Evolutionary conservation across 2,797 vertebrate species (phyloP).

Genomic region (Ctenopoma multispine): DNA sequence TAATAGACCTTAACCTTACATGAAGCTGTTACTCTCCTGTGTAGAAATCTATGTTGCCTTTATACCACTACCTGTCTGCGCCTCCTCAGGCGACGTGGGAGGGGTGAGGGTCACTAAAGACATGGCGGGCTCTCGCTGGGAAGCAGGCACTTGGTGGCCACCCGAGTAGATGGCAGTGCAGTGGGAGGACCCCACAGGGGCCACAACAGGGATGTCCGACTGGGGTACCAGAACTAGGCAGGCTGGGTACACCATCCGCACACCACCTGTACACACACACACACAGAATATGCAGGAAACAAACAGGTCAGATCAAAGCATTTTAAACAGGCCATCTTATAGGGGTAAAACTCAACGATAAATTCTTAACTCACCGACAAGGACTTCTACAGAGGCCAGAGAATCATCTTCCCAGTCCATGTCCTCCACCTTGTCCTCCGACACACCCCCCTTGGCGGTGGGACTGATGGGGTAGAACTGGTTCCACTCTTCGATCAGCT

Average conservation of each 20-base stretch:
- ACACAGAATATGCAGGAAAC: neutral
- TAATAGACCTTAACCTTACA: neutral
- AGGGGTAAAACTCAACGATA: neutral
- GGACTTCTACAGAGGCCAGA: conserved; percentile 96
- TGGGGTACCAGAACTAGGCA: conserved; percentile 97
- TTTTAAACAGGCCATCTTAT: neutral
- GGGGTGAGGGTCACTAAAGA: conserved; percentile 98
- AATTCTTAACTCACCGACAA: conserved; percentile 88
- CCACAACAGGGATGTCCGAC: conserved; percentile 92
- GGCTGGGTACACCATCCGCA: conserved; percentile 98
- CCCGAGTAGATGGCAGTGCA: conserved; percentile 92
- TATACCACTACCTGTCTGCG: conserved; percentile 89
- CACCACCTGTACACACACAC: conserved; percentile 86
- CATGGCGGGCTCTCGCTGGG: conserved; percentile 96
- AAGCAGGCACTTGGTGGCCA: conserved; percentile 96
- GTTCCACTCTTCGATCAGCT: conserved; percentile 98
- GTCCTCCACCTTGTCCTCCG: conserved; percentile 93
- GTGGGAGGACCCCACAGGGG: conserved; percentile 90
- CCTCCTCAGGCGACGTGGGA: conserved; percentile 97
- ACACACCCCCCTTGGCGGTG: conserved; percentile 87
- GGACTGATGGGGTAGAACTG: conserved; percentile 98
- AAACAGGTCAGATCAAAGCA: conserved; percentile 1
- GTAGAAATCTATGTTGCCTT: neutral
- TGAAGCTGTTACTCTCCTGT: neutral
- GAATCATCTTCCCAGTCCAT: conserved; percentile 99